Evolutionary conservation across 2,113 vertebrate species (phyloP).

Genomic region (Aphyosemion australe): DNA sequence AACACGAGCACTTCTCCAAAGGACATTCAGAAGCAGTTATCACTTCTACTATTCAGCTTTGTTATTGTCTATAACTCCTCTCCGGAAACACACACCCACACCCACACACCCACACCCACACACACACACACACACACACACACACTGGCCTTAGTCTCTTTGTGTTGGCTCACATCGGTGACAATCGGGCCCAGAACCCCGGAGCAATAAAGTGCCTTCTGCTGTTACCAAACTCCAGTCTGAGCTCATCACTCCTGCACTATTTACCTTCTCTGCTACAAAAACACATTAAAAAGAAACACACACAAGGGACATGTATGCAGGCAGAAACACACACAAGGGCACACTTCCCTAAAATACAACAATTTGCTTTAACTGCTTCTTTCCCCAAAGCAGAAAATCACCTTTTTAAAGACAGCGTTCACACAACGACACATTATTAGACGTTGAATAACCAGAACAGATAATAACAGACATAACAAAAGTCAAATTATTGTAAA

Average conservation of each 20-base stretch:
- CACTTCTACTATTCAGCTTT: slow-evolving; percentile 41
- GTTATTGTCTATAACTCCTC: slow-evolving; percentile 43
- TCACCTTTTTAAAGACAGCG: slow-evolving; percentile 14
- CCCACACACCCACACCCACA: no score
- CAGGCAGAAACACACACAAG: slow-evolving; percentile 7
- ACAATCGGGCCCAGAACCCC: slow-evolving; percentile 27
- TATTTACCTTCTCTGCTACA: slow-evolving; percentile 34
- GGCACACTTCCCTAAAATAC: slow-evolving; percentile 15
- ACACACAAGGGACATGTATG: neutral
- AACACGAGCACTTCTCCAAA: slow-evolving; percentile 33
- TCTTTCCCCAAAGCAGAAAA: slow-evolving; percentile 31
- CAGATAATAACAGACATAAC: slow-evolving; percentile 1
- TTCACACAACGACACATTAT: slow-evolving; percentile 28
- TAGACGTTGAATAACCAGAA: slow-evolving; percentile 20
- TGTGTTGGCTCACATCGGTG: slow-evolving; percentile 19
- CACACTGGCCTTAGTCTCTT: slow-evolving; percentile 48
- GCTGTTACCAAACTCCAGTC: slow-evolving; percentile 48
- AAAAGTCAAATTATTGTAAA: slow-evolving; percentile 31
- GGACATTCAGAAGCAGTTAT: slow-evolving; percentile 57
- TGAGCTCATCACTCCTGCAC: slow-evolving; percentile 37
- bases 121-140: no score
- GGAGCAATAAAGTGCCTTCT: slow-evolving; percentile 47
- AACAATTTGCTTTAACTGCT: slow-evolving; percentile 15
- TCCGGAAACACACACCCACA: neutral
- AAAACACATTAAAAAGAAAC: slow-evolving; percentile 11